Evolutionary conservation across 2,113 vertebrate species (phyloP).

Genomic region (Uropsilus gracilis): DNA sequence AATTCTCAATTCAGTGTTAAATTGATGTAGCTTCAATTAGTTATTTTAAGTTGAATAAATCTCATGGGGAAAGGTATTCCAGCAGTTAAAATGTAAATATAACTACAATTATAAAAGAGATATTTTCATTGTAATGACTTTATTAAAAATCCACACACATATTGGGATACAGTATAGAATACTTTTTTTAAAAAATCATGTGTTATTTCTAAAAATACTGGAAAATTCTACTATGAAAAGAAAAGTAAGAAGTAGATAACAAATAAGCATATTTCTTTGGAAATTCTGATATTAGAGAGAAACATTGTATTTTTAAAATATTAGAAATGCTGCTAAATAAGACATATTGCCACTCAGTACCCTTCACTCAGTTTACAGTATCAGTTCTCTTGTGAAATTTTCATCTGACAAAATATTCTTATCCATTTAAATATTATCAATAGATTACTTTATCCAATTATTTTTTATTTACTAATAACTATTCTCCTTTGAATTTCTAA

Average conservation of each 20-base stretch:
- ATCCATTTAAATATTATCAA: neutral
- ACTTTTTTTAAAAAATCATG: too few relatives aligned
- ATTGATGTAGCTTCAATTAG: neutral
- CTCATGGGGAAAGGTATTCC: neutral
- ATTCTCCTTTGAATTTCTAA: neutral
- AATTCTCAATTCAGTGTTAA: neutral
- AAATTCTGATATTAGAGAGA: neutral
- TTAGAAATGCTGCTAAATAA: neutral
- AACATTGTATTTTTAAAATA: neutral
- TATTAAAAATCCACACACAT: neutral
- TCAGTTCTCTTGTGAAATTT: neutral
- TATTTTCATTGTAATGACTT: neutral
- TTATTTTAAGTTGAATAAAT: too few relatives aligned
- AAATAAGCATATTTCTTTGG: neutral
- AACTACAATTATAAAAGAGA: neutral
- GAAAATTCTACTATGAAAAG: neutral
- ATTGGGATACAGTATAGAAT: neutral
- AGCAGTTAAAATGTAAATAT: slow-evolving; percentile 1
- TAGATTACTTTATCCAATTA: neutral
- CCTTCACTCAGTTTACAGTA: neutral
- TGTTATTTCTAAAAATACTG: neutral
- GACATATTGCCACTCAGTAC: neutral
- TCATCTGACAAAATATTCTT: neutral
- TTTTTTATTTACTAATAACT: neutral
- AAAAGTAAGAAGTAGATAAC: neutral